Evolutionary conservation across 2,888 invertebrate species (phyloP).

Genomic region (Epicampocera succincta): DNA sequence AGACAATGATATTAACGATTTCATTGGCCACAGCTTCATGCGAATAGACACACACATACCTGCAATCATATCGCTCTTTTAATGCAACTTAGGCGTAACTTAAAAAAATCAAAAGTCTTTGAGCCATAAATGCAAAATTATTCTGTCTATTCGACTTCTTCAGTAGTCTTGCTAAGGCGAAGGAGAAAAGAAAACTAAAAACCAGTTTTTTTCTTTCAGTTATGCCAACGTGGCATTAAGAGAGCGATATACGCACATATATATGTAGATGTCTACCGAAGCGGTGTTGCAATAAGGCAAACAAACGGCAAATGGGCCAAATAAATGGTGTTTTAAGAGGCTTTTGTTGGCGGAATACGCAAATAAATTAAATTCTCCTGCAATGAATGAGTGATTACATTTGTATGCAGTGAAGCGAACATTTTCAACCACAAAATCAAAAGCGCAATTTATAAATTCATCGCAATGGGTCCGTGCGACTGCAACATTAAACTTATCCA

Average conservation of each 20-base stretch:
- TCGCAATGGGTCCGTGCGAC: background rate
- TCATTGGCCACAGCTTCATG: slow-evolving; percentile 20
- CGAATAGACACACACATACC: no score
- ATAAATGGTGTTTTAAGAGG: slow-evolving; percentile 8
- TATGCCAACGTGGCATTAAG: no score
- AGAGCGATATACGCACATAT: background rate
- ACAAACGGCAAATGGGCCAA: slow-evolving; percentile 40
- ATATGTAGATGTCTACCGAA: slow-evolving; percentile 1
- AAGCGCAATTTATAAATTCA: slow-evolving; percentile 12
- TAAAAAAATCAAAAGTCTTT: no score
- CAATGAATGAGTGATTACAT: slow-evolving; percentile 12
- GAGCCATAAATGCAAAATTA: no score
- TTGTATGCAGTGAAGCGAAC: slow-evolving; percentile 31
- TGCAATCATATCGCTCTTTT: no score
- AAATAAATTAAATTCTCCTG: slow-evolving; percentile 21
- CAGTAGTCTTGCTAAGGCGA: no score
- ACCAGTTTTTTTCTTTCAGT: no score
- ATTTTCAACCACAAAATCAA: slow-evolving; percentile 6
- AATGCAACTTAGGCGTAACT: no score
- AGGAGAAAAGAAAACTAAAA: no score
- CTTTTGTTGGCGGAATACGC: slow-evolving; percentile 21
- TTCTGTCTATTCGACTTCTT: no score
- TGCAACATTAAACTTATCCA: slow-evolving; percentile 25
- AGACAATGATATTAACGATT: slow-evolving; percentile 41
- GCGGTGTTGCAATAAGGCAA: slow-evolving; percentile 38